Base-by-base conservation (phyloP, 2,113 vertebrate genomes). In the Amazona guildingii region DNA sequence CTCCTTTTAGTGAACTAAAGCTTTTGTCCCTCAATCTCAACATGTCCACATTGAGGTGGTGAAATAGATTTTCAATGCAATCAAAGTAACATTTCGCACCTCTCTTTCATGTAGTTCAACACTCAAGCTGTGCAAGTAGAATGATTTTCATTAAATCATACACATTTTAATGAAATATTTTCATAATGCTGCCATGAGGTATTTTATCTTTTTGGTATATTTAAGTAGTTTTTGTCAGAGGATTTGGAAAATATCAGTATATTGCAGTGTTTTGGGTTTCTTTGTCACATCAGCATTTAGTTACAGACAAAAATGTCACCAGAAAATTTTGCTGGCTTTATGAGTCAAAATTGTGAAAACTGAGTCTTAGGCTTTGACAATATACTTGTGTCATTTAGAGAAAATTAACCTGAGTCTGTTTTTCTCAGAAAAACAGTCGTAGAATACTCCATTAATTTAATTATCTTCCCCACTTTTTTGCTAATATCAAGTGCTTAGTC, bases 211-310 rank as follows among this genome's bases (percentile, higher is more conserved):
- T 5, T 46, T 21, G 6, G 9, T 57, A 25, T 52, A 55, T 31
- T 75, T 54, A 10, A 48, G 19, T 13, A 57, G 28, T 43, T 64
- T 84, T 85, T 72, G 15, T 52, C 31, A 79, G 24, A 69, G 4
- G 8, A 55, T 64, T 77, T 80, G 69, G 33, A 81, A 91, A 77
- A 69, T 51, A 4, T 51, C 39, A 21, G 4, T 59, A 35, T 6
- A 17, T 77, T 77, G 6, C 24, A 25, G 21, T 29, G 39, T 62
- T 80, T 48, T n/a, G 6, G 4, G 1, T 0, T 13, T 13, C 2
- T 87, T 44, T 28, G 18, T 77, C 16, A 73, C 6, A 33, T 24
- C n/a, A 69, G 6, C 2, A 15, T 73, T 77, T 73, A 82, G 6
- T 9, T 43, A 43, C 3, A 48, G 17, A 27, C 20, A 69, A 88